phyloP scores from a whole-genome alignment of 2,797 vertebrate genomes.

The Danio kyathit region DNA sequence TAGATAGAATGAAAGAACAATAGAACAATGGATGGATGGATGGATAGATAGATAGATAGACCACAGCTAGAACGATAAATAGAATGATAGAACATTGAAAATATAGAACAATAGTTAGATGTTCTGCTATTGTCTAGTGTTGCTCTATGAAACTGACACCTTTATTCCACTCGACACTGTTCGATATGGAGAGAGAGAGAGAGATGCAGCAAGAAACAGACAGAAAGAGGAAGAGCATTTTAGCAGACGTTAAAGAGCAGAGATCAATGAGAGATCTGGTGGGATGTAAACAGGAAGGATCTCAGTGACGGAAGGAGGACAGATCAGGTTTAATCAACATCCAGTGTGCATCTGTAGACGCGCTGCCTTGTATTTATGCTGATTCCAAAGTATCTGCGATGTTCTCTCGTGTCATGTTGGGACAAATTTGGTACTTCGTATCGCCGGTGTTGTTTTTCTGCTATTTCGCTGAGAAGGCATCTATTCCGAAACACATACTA shows the following conservation, averaged over 20 bases:
- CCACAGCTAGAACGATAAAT: too few species aligned
- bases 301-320: conserved; percentile 68
- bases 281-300: conserved; percentile 50
- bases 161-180: conserved; percentile 53
- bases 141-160: conserved; percentile 17
- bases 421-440: conserved; percentile 27
- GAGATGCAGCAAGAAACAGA: conserved; percentile 12
- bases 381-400: conserved; percentile 48
- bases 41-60: too few species aligned
- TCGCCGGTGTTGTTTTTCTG: conserved; percentile 32
- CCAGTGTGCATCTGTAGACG: conserved; percentile 30
- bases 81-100: too few species aligned
- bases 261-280: conserved; percentile 73
- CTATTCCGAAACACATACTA: neutral
- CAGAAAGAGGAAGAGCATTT: conserved; percentile 58
- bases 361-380: conserved; percentile 41
- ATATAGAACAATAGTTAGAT: neutral
- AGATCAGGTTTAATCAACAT: conserved; percentile 59
- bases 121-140: conserved; percentile 13
- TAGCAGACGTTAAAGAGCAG: conserved; percentile 73
- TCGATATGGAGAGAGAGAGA: conserved; percentile 50
- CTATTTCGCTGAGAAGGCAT: conserved; percentile 28
- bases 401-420: conserved; percentile 41
- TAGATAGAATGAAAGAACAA: too few species aligned
- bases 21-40: too few species aligned